These are phyloP conservation scores for Polylopha cassiicola DNA, from an alignment of 2,888 invertebrate genomes.

Conservation along the genomic window DNA sequence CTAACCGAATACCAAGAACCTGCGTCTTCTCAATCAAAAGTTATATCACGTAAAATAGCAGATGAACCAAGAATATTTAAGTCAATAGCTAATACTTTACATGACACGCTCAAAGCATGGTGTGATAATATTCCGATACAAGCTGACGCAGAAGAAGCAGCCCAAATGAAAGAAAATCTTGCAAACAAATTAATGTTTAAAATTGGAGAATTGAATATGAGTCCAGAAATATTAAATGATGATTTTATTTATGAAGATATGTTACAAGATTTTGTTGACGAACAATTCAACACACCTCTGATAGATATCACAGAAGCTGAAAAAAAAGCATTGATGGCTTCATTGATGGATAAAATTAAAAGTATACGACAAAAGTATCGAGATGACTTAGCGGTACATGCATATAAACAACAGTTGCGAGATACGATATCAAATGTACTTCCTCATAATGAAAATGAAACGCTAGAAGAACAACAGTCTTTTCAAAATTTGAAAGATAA, in stretches of 20 bases:
- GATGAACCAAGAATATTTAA: constrained; percentile 22
- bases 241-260: constrained; percentile 40
- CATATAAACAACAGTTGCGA: constrained; percentile 43
- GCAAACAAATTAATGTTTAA: constrained; percentile 36
- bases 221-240: constrained; percentile 44
- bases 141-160: constrained; percentile 27
- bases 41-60: constrained; percentile 3
- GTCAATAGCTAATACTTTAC: constrained; percentile 32
- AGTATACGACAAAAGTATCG: constrained; percentile 33
- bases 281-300: constrained; percentile 31
- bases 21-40: constrained; percentile 1
- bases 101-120: constrained; percentile 36
- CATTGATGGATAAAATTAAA: constrained; percentile 26
- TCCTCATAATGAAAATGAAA: constrained; percentile 28
- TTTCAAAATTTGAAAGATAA: constrained; percentile 49
- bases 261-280: constrained; percentile 41
- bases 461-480: constrained; percentile 35
- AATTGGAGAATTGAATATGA: constrained; percentile 44
- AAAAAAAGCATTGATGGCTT: constrained; percentile 30
- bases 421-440: constrained; percentile 41
- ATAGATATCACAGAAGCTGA: constrained; percentile 25
- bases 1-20: not conserved
- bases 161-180: constrained; percentile 36
- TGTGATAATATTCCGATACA: constrained; percentile 35
- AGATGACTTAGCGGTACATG: constrained; percentile 35